phyloP scores from a whole-genome alignment of 2,888 invertebrate genomes.

The Cyaniris semiargus region DNA sequence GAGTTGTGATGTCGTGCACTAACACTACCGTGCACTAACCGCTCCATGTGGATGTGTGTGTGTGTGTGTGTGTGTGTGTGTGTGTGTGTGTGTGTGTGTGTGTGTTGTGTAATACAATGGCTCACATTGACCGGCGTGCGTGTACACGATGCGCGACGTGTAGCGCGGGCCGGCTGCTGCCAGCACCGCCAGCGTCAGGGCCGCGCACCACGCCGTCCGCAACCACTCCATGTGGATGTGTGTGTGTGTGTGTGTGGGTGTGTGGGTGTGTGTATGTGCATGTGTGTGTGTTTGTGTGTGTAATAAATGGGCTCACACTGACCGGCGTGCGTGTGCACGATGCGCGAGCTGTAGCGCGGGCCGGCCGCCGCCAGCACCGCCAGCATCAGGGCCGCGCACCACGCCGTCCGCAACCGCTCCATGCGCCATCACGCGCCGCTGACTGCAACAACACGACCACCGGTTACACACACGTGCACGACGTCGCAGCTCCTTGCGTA shows the following conservation, averaged over 20 bases:
- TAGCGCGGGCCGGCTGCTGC: slow-evolving; percentile 83
- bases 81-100: no score
- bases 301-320: not conserved
- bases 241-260: no score
- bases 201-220: slow-evolving; percentile 71
- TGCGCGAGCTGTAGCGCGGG: slow-evolving; percentile 88
- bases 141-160: slow-evolving; percentile 90
- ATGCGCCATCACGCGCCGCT: slow-evolving; percentile 77
- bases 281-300: not conserved
- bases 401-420: slow-evolving; percentile 71
- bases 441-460: slow-evolving; percentile 48
- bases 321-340: slow-evolving; percentile 89
- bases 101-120: no score
- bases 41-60: no score
- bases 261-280: no score
- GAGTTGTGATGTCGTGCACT: no score
- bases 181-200: slow-evolving; percentile 58
- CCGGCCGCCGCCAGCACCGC: slow-evolving; percentile 68
- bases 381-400: slow-evolving; percentile 68
- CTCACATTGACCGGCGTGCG: slow-evolving; percentile 81
- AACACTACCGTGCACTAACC: no score
- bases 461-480: not conserved
- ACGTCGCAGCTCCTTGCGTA: not conserved
- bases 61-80: no score
- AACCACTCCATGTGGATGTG: slow-evolving; percentile 72